Evolutionary conservation across 2,113 vertebrate genomes (phyloP).

Genomic region (Oriolus oriolus): DNA sequence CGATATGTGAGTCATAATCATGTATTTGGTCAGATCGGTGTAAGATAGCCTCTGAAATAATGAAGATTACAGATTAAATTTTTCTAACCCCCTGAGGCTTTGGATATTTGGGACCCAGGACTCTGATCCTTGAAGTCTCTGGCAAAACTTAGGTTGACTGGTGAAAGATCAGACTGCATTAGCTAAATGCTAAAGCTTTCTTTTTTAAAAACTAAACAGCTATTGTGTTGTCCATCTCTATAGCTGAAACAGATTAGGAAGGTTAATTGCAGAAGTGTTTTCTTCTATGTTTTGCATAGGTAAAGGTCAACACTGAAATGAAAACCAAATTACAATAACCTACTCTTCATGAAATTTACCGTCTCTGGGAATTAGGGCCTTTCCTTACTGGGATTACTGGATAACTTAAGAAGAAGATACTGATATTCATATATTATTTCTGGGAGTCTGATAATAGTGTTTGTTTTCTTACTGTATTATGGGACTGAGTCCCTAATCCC

Average conservation of each 20-base stretch:
- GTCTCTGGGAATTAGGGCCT: not conserved
- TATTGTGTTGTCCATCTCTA: not conserved
- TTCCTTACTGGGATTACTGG: not conserved
- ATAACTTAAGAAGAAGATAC: not conserved
- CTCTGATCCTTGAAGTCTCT: not conserved
- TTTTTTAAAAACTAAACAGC: not conserved
- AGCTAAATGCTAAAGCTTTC: not conserved
- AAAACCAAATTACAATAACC: not conserved
- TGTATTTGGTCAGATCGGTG: not conserved
- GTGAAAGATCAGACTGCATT: not conserved
- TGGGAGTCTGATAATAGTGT: not conserved
- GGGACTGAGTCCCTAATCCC: not conserved
- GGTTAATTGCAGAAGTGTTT: not conserved
- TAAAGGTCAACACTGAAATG: not conserved
- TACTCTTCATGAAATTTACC: not conserved
- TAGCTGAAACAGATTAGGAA: not conserved
- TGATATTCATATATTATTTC: not conserved
- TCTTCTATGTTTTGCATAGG: not conserved
- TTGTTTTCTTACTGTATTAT: not conserved
- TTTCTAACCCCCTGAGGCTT: not conserved
- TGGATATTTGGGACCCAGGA: not conserved
- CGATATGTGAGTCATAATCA: rapidly evolving
- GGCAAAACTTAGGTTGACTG: not conserved
- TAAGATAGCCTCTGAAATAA: not conserved
- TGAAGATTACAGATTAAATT: not conserved